phyloP scores from a whole-genome alignment of 2,113 vertebrate species.

The Centropus unirufus region DNA sequence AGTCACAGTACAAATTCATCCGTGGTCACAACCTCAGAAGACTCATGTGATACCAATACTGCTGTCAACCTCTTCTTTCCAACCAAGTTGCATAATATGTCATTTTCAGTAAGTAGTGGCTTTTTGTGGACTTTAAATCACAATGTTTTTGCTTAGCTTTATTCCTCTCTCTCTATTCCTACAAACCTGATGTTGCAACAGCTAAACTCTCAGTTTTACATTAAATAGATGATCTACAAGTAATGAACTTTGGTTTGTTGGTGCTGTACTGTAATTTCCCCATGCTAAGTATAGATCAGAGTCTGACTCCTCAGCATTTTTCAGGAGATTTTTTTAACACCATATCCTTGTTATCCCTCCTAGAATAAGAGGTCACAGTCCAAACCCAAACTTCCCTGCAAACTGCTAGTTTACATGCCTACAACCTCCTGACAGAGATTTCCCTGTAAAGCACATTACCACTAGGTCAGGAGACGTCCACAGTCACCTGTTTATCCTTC shows the following conservation, averaged over 20 bases:
- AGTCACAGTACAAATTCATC: not conserved
- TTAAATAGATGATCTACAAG: not conserved
- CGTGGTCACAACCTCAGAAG: constrained; percentile 5
- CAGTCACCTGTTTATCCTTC: not conserved
- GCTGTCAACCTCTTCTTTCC: not conserved
- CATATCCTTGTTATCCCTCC: not conserved
- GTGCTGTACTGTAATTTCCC: not conserved
- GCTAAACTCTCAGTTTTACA: not conserved
- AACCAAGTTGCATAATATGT: not conserved
- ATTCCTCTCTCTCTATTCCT: not conserved
- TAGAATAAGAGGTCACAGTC: not conserved
- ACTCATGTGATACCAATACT: not conserved
- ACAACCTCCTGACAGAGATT: not conserved
- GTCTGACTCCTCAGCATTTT: constrained; percentile 41
- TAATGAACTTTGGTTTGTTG: not conserved
- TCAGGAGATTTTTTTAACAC: constrained; percentile 27
- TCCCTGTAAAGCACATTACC: not conserved
- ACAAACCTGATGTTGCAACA: not conserved
- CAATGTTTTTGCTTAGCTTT: not conserved
- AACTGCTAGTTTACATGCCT: not conserved
- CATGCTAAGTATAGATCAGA: constrained; percentile 36
- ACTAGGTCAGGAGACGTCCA: not conserved
- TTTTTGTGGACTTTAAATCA: constrained; percentile 16
- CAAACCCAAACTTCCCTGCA: constrained; percentile 36
- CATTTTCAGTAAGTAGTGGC: not conserved